Evolutionary conservation across 2,888 invertebrate species (phyloP).

Genomic region (Norana najaformis): DNA sequence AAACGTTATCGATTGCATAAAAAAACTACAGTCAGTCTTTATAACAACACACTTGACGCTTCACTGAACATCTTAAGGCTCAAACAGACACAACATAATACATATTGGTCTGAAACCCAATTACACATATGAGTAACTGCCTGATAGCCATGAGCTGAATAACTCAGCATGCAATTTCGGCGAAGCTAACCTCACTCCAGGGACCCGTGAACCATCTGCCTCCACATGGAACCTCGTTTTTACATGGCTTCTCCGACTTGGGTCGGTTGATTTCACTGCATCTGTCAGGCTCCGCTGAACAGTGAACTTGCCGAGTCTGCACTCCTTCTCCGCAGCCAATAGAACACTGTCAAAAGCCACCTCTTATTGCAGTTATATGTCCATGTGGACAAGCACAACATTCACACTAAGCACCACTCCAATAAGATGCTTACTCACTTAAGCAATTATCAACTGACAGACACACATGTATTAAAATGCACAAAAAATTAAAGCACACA

Average conservation of each 20-base stretch:
- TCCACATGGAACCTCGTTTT: conserved; percentile 67
- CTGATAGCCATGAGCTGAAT: too few species aligned
- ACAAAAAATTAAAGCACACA: background rate
- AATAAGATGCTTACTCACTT: background rate
- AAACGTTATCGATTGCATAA: background rate
- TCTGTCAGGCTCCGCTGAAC: conserved; percentile 51
- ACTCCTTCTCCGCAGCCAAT: conserved; percentile 56
- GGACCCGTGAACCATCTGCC: conserved; percentile 84
- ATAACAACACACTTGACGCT: background rate
- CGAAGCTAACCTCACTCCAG: conserved; percentile 70
- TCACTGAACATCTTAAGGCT: background rate
- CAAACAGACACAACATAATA: background rate
- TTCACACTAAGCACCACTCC: too few species aligned
- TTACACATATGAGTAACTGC: too few species aligned
- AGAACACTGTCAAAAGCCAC: conserved; percentile 52
- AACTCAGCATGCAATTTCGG: background rate
- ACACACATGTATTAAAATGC: background rate
- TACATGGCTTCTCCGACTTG: conserved; percentile 46
- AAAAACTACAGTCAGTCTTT: too few species aligned
- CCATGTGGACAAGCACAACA: background rate
- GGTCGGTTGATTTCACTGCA: conserved; percentile 49
- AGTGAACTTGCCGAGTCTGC: conserved; percentile 51
- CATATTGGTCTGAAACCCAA: too few species aligned
- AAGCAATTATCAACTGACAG: background rate
- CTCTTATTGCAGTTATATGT: background rate